Evolutionary conservation across 37 sponge, comb jelly and placozoan species (phyloP), one percentile per base, ranked within the genome.

Genomic region (Beroe forskalii): DNA sequence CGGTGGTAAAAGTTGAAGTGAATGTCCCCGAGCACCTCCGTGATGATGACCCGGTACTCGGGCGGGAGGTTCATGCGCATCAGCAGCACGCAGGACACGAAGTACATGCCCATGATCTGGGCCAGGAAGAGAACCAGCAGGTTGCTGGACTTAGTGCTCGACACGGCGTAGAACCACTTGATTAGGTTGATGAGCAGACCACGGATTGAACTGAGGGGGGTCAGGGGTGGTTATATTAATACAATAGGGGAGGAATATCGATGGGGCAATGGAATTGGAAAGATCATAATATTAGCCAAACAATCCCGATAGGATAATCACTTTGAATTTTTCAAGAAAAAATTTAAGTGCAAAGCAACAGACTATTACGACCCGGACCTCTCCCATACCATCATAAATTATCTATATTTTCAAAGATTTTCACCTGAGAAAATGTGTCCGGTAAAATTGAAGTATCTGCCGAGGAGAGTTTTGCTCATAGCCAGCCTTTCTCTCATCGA

Each of bases 91-190:
- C 97, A 96, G 0, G 99, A 98, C 32, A 98, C 95, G 90, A 96
- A 98, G 72, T 98, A 98, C 99, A 98, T 96, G 31, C 99, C 99
- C 99, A 98, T 98, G 48, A 98, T 94, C 62, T 98, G 95, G n/a
- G 99, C 99, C 89, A 98, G 64, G 61, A 94, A 95, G 48, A 98
- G 92, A 6, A 98, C 99, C 64, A 98, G 92, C 22, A 96, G 91
- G 33, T 93, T 96, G 55, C 95, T 95, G 19, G 99, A 98, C 83
- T 94, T 96, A 62, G 92, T 90, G 62, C 94, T 96, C 24, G 99
- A 95, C 42, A 98, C 92, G 60, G 97, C 97, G 91, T 97, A 95
- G 93, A 97, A 97, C 89, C 95, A 97, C 94, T 97, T 97, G 20
- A 97, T 96, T 8, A 97, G 92, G 4, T 95, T 97, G 60, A 97